phyloP scores from a whole-genome alignment of 2,113 vertebrate genomes.

The Oceanites oceanicus region DNA sequence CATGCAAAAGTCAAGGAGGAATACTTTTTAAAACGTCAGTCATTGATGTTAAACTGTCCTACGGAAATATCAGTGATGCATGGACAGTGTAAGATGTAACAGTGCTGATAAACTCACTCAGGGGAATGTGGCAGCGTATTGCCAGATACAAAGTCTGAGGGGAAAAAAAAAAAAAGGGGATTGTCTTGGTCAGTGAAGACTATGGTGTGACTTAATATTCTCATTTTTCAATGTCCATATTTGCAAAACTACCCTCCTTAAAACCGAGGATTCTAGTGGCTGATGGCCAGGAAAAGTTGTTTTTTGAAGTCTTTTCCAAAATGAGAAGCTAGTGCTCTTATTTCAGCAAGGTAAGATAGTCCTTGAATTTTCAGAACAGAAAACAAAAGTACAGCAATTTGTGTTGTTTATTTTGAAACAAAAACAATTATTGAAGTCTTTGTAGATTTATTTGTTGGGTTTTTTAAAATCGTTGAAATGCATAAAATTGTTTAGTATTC shows the following conservation, averaged over 20 bases:
- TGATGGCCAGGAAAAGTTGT: background rate
- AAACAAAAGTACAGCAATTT: background rate
- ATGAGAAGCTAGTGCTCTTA: background rate
- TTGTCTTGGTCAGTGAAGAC: background rate
- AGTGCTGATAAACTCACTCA: background rate
- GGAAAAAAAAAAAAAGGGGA: no score
- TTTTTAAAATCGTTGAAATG: background rate
- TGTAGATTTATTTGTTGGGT: background rate
- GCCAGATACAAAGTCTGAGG: background rate
- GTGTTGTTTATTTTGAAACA: background rate
- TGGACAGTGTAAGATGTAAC: background rate
- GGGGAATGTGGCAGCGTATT: rapidly evolving
- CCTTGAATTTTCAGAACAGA: background rate
- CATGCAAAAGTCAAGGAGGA: background rate
- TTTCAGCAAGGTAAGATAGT: background rate
- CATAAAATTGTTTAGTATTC: background rate
- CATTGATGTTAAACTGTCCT: background rate
- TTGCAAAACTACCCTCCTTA: background rate
- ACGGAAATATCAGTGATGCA: background rate
- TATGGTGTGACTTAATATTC: background rate
- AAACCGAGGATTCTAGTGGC: background rate
- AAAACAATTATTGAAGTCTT: background rate
- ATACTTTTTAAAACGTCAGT: background rate
- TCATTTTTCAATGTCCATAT: background rate
- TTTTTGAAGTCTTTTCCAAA: background rate